Base-by-base conservation (phyloP, 2,797 vertebrate species). In the Myotis planiceps region DNA sequence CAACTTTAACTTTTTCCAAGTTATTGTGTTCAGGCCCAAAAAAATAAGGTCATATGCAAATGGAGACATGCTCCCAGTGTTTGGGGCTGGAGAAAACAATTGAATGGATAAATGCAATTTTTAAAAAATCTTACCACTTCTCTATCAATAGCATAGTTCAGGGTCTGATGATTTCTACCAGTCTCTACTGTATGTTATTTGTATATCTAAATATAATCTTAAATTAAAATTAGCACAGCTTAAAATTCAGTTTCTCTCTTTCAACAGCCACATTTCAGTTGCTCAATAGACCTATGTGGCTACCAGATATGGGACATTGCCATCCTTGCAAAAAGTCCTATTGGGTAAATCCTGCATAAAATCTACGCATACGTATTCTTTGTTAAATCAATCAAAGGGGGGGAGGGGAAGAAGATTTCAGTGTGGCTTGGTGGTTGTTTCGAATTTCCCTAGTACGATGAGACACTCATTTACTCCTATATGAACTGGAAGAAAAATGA, bases 401-500 rank as follows among this genome's bases (percentile, higher is more conserved):
- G 14, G 15, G 1, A 42, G 42, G 68, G 37, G 15, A 37, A 86
- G 37, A 58, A 42, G 53, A 47, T 65, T 58, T 87, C n/a, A 39
- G 25, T 27, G 16, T 60, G 15, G 9, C 2, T 2, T 3, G 25
- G 14, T 1, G 18, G 39, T 66, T 14, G 37, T 81, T 93, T 83
- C 29, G 29, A 76, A 55, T 92, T 72, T 72, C 42, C 42, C 47
- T 63, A 1, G 55, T 29, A 72, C 34, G 21, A 65, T 72, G 29
- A 60, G 82, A 80, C 14, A 0, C 21, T 39, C 42, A 88, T 83
- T 96, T 81, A 60, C 95, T 90, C 81, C 82, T 51, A 88, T 81
- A 80, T 69, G 49, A 80, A 4, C 90, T 76, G 68, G 69, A 42
- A 95, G 58, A 81, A 80, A 94, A 92, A 87, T 91, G 96, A 97